phyloP scores from a whole-genome alignment of 2,888 invertebrate species.

The Thereva nobilitata region DNA sequence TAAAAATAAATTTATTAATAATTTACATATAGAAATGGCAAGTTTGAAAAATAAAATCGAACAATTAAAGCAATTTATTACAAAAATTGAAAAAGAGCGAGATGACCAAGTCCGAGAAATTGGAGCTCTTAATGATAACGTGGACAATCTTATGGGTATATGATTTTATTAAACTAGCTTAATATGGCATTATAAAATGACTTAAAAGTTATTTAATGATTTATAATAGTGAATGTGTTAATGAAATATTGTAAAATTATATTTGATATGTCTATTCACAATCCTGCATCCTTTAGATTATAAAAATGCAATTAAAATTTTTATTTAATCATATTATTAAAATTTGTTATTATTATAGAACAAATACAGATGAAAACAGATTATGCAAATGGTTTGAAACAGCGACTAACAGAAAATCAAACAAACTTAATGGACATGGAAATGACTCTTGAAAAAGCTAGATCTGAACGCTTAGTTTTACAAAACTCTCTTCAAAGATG shows the following conservation, averaged over 20 bases:
- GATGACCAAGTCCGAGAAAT: constrained; percentile 48
- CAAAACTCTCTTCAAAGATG: constrained; percentile 72
- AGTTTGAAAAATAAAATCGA: constrained; percentile 48
- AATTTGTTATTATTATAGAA: constrained; percentile 42
- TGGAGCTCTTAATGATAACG: constrained; percentile 47
- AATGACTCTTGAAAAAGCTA: constrained; percentile 73
- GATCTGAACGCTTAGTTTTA: constrained; percentile 76
- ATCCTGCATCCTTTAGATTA: background rate
- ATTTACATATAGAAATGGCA: constrained; percentile 49
- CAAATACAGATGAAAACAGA: constrained; percentile 48
- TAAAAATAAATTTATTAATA: constrained; percentile 48
- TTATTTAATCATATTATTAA: background rate
- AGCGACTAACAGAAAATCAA: constrained; percentile 48
- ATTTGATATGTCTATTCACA: no score
- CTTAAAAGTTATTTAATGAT: no score
- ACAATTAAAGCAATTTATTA: constrained; percentile 45
- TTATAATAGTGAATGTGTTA: background rate
- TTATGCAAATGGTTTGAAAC: constrained; percentile 47
- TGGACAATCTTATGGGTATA: constrained; percentile 42
- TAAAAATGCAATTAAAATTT: no score
- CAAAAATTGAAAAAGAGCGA: constrained; percentile 48
- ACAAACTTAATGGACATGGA: constrained; percentile 54
- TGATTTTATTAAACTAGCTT: background rate
- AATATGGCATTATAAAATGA: background rate
- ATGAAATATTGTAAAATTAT: no score